Base-by-base conservation (phyloP, 2,113 vertebrate genomes). In the Alligator mississippiensis region DNA sequence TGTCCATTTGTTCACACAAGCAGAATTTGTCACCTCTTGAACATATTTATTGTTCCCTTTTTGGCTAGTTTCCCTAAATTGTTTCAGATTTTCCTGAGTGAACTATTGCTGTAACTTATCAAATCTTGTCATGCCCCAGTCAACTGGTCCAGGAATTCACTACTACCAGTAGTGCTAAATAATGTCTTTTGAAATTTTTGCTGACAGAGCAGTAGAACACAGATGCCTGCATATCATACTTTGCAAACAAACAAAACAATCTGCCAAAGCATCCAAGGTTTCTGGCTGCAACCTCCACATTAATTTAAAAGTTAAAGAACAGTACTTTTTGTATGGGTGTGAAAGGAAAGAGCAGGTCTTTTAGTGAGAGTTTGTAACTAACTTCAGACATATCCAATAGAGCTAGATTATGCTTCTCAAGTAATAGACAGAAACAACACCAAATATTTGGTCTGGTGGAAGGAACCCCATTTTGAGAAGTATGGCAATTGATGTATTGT, bases 251-350 rank as follows among this genome's bases (percentile, higher is more conserved):
- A 83, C 78, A 86, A 84, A 70, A 59, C 72, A 92, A 70, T 68
- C 16, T 90, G 85, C 91, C 58, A 85, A 89, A 91, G 63, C 34
- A 84, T 77, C 92, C 81, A 68, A 88, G 81, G 61, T 72, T 96
- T 84, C 84, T 89, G 79, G 55, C 38, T 84, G 76, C 55, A 82
- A 16, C 60, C 27, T 22, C 82, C 90, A 54, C 64, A 30, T 70
- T 86, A 5, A 2, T 91, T 93, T 84, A 82, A 72, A 92, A 85
- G 90, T 92, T 89, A 95, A 89, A 85, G 85, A 89, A 72, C 63
- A 77, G 6, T 74, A 88, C 55, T 64, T 58, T 58, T 6, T 21
- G 47, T 91, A 77, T 21, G 58, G 47, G 3, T 17, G 4, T 70
- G 82, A 92, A 89, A 88, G 81, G 24, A 86, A 89, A 47, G 8